Evolutionary conservation across 2,797 vertebrate species (phyloP).

Genomic region (Brachymystax lenok): DNA sequence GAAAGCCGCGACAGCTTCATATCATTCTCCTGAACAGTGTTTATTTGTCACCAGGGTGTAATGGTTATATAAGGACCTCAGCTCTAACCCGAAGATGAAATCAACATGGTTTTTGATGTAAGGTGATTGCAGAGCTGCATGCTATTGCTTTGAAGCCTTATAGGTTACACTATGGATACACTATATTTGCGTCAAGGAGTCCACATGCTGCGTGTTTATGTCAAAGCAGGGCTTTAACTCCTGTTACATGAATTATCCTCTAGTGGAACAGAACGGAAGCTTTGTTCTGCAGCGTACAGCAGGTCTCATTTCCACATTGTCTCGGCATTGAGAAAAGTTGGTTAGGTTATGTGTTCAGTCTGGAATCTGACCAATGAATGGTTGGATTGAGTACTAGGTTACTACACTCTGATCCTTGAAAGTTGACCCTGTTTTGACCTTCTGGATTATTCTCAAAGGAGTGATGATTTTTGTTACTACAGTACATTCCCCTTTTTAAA

Average conservation of each 20-base stretch:
- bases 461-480: neutral
- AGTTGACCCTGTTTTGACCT: slow-evolving; percentile 16
- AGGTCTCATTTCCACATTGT: neutral
- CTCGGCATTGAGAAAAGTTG: neutral
- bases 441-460: slow-evolving; percentile 3
- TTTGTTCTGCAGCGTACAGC: neutral
- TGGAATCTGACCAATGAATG: neutral
- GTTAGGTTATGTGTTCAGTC: neutral
- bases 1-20: neutral
- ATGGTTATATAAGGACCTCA: slow-evolving; percentile 10
- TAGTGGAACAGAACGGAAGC: neutral
- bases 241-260: neutral
- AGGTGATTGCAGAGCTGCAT: neutral
- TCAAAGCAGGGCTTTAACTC: neutral
- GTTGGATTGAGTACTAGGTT: neutral
- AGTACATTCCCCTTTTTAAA: neutral
- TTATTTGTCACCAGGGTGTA: neutral
- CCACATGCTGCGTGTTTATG: neutral
- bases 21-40: neutral
- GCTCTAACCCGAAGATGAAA: slow-evolving; percentile 4
- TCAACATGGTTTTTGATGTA: slow-evolving; percentile 5
- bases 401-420: neutral
- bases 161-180: neutral
- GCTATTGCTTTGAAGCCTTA: slow-evolving; percentile 7
- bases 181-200: neutral